Conservation (phyloP, 2,113 vertebrate genomes). For the Geococcyx californianus region DNA sequence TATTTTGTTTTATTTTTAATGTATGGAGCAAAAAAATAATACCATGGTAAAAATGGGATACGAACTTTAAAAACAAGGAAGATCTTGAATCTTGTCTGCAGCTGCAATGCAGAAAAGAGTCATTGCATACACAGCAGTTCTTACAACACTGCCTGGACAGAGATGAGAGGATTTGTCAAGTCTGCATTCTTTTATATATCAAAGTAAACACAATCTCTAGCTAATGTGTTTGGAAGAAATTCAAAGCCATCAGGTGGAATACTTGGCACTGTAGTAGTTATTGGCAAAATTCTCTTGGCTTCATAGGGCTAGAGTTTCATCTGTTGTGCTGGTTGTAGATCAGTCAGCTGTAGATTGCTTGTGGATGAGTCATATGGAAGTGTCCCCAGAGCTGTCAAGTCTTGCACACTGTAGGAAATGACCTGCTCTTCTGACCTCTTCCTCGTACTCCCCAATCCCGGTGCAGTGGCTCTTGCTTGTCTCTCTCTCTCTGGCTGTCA, state of each 20-base stretch:
- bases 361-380: background rate
- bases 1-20: background rate
- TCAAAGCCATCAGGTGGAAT: background rate
- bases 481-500: fast-evolving
- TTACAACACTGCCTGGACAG: background rate
- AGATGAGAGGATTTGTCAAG: background rate
- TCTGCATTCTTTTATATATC: conserved; percentile 5
- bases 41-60: background rate
- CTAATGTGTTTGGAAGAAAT: background rate
- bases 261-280: background rate
- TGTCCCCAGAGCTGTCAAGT: background rate
- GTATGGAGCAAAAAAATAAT: background rate
- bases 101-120: background rate
- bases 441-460: background rate
- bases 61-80: background rate
- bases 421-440: background rate
- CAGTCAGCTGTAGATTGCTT: background rate
- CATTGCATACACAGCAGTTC: background rate
- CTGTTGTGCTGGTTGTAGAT: background rate
- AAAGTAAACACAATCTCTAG: background rate
- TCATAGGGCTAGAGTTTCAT: background rate
- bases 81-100: background rate
- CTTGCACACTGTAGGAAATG: background rate
- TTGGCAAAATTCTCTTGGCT: background rate
- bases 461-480: background rate